These are phyloP conservation scores for Anthrax anthrax DNA, from an alignment of 2,888 invertebrate genomes.

Conservation along the genomic window DNA sequence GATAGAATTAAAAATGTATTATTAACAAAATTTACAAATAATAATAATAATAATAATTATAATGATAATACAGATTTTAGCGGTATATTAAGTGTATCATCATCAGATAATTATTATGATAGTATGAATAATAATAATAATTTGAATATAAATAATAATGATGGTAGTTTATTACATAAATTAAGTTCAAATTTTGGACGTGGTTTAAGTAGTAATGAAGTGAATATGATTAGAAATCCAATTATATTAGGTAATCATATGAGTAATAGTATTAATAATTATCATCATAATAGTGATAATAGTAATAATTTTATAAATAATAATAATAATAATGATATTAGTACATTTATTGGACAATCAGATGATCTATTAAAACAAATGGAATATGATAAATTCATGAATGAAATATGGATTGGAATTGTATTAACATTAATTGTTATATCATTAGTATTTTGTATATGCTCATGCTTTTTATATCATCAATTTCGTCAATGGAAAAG, in stretches of 20 bases:
- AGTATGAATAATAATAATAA: not conserved
- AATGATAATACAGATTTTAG: not conserved
- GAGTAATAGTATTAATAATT: not conserved
- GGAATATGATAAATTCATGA: conserved; percentile 44
- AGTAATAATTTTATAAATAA: no score
- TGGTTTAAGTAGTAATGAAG: conserved; percentile 20
- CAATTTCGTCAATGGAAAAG: conserved; percentile 49
- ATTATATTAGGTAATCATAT: conserved; percentile 3
- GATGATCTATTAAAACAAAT: conserved; percentile 27
- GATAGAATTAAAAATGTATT: not conserved
- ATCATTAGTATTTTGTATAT: conserved; percentile 47
- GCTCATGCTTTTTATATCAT: conserved; percentile 47
- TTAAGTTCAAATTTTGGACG: conserved; percentile 23
- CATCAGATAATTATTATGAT: not conserved
- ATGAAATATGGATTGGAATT: conserved; percentile 49
- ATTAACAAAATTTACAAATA: not conserved
- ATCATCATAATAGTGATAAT: no score
- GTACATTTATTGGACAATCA: not conserved
- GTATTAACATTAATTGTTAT: conserved; percentile 45
- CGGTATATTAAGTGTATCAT: no score
- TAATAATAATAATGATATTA: no score
- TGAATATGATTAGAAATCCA: conserved; percentile 9
- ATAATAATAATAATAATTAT: not conserved
- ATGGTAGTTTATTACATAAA: conserved; percentile 21
- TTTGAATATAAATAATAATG: not conserved